These are phyloP conservation scores for Crotalus horridus DNA, from an alignment of 2,113 vertebrate genomes.

Conservation along the genomic window DNA sequence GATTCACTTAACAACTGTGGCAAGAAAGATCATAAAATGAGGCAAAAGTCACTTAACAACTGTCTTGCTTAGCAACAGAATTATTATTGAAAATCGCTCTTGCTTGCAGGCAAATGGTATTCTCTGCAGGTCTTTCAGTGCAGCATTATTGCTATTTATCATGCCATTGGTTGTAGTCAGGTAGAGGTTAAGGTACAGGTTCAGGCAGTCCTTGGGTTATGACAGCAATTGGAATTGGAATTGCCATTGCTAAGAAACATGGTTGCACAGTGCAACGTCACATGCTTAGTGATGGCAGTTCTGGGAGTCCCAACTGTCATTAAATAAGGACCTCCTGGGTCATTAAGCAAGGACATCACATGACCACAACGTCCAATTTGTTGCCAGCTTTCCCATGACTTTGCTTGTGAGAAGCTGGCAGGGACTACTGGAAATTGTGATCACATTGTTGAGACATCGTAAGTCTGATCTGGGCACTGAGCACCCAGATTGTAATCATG, in stretches of 20 bases:
- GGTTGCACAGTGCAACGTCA: background rate
- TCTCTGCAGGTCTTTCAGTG: too few relatives aligned
- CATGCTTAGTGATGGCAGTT: background rate
- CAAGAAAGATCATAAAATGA: background rate
- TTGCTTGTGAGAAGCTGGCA: background rate
- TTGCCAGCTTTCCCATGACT: background rate
- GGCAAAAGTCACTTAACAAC: background rate
- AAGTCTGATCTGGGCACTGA: background rate
- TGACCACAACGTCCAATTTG: background rate
- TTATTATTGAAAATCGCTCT: background rate
- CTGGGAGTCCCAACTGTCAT: background rate
- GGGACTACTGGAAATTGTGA: background rate
- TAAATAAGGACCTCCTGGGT: background rate
- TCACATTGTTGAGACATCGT: background rate
- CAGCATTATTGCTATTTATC: background rate
- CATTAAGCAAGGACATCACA: background rate
- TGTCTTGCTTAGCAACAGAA: background rate
- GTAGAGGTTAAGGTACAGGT: too few relatives aligned
- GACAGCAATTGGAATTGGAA: background rate
- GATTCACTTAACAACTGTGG: background rate
- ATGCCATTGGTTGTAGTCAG: background rate
- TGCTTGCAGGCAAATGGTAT: background rate
- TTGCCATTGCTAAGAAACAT: background rate
- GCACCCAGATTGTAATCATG: background rate
- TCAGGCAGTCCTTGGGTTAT: background rate